phyloP scores from a whole-genome alignment of 2,888 invertebrate species.

The Leucozona laternaria region DNA sequence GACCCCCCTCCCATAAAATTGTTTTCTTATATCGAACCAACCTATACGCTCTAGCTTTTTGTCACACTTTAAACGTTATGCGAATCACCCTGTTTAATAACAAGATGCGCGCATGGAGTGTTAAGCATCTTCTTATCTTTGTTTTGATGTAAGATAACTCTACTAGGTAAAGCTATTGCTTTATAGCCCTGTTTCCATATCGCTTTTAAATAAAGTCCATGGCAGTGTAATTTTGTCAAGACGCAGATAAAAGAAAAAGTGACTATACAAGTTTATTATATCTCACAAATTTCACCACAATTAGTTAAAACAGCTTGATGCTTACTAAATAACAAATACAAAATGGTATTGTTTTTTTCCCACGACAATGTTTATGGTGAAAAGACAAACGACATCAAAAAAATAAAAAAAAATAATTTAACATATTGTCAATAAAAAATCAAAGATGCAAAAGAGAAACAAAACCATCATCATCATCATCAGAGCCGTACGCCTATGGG shows the following conservation, averaged over 20 bases:
- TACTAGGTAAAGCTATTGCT: background rate
- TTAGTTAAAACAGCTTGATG: background rate
- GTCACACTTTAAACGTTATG: too few relatives aligned
- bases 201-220: background rate
- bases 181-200: background rate
- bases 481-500: background rate
- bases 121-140: background rate
- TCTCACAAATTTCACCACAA: background rate
- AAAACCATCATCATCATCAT: too few relatives aligned
- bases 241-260: background rate
- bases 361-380: background rate
- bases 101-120: too few relatives aligned
- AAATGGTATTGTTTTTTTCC: background rate
- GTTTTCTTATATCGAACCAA: too few relatives aligned
- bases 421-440: background rate
- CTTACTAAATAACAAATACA: background rate
- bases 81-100: too few relatives aligned
- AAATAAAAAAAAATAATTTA: background rate
- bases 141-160: background rate
- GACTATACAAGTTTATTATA: background rate
- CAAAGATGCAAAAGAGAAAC: constrained; percentile 11
- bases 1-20: too few relatives aligned
- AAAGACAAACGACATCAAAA: background rate
- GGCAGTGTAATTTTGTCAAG: background rate
- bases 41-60: too few relatives aligned